Base-by-base conservation (phyloP, 1,140 invertebrate genomes). In the Macrosteles quadrilineatus region DNA sequence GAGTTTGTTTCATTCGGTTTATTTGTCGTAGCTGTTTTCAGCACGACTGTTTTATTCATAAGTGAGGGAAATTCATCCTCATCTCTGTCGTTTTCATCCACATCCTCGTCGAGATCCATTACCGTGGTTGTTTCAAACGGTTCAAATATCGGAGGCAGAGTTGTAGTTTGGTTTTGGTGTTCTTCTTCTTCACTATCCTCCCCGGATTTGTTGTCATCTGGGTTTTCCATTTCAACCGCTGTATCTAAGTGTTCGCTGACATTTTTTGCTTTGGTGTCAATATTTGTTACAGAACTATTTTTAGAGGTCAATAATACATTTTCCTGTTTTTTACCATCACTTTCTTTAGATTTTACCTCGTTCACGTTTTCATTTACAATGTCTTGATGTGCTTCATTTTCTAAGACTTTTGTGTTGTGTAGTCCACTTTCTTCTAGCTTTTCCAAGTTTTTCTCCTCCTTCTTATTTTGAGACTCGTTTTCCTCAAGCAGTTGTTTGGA, bases 111-210 rank as follows among this genome's bases (percentile, higher is more conserved):
- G 2, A 59, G n/a, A n/a, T 59, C 55, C 4, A 25, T 14, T 14
- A 59, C 27, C 27, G 23, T 29, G 25, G 55, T 59, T 1, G 55
- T 59, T 59, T 59, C 55, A 1, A 30, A 25, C 2, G 21, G 25
- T 25, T 59, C 55, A 59, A 59, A 27, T 25, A 59, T 27, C n/a
- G 55, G 55, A 9, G 55, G 14, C 27, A 14, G 9, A 27, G 55
- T 59, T 29, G 55, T 59, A 14, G 27, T 59, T 4, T 27, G 25
- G 3, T 29, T 59, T 30, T 11, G 55, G 25, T 29, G 25, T 12
- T 59, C 55, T 29, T 59, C 55, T 27, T 59, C 55, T 25, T 59
- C 55, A 59, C 55, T 29, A 9, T 59, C 55, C 25, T 59, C 55
- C 12, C 11, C 55, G 12, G 55, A 59, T 59, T 59, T 59, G 4